Evolutionary conservation across 30 jellyfish, hydroid and myxozoan species (phyloP).

Genomic region (Hydra vulgaris): DNA sequence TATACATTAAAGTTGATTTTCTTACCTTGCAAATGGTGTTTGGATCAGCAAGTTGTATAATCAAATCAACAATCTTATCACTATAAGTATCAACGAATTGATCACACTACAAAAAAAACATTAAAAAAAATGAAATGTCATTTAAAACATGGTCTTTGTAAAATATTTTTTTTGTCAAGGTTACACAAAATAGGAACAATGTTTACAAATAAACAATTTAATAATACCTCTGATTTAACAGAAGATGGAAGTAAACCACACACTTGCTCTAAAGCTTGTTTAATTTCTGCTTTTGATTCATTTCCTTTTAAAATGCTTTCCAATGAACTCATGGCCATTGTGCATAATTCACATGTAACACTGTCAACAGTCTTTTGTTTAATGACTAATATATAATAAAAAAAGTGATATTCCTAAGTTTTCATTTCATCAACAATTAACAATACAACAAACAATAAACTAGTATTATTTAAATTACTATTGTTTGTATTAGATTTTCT

Average conservation of each 20-base stretch:
- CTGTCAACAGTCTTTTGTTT: neutral
- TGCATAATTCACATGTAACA: conserved; percentile 32
- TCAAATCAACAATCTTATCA: conserved; percentile 13
- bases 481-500: too few relatives aligned
- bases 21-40: conserved; percentile 24
- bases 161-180: too few relatives aligned
- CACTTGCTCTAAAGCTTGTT: conserved; percentile 12
- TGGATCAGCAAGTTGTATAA: conserved; percentile 17
- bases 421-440: too few relatives aligned
- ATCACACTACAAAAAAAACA: neutral
- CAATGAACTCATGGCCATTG: conserved; percentile 7
- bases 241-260: conserved; percentile 24
- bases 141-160: too few relatives aligned
- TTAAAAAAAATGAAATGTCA: neutral
- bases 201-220: neutral
- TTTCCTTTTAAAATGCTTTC: conserved; percentile 16
- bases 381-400: neutral
- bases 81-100: conserved; percentile 4
- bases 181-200: too few relatives aligned
- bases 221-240: neutral
- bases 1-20: too few relatives aligned
- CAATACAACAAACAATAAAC: too few relatives aligned
- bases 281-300: conserved; percentile 17
- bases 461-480: too few relatives aligned
- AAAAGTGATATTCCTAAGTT: too few relatives aligned